A percentile compares a stretch with the other conserved stretches of the same genome.
These are phyloP conservation scores for Cotesia congregata DNA, from an alignment of 2,888 invertebrate species.

Conservation along the genomic window DNA sequence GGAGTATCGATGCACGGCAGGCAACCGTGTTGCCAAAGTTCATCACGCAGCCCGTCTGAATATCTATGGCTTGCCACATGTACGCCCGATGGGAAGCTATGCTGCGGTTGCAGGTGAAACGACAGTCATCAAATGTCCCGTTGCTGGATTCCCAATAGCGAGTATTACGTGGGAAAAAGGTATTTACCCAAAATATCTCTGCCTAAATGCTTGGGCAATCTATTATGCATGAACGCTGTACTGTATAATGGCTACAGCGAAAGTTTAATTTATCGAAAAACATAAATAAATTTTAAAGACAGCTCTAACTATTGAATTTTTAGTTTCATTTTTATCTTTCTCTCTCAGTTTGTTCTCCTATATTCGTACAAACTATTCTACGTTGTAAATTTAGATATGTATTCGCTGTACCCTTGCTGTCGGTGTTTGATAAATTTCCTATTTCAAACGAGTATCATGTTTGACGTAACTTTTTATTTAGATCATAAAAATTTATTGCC, in stretches of 20 bases:
- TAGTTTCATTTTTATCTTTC: neutral
- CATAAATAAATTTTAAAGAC: conserved; percentile 5
- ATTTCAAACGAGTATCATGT: conserved; percentile 12
- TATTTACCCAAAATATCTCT: conserved; percentile 58
- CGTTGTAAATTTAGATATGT: neutral
- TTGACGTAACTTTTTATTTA: neutral
- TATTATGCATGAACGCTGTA: no score
- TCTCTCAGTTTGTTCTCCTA: neutral
- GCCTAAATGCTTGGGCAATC: neutral
- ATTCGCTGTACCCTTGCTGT: neutral
- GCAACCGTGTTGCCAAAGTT: conserved; percentile 85
- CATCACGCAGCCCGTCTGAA: conserved; percentile 88
- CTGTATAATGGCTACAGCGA: neutral
- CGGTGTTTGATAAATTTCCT: conserved; percentile 17
- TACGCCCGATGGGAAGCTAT: conserved; percentile 89
- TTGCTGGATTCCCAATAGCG: conserved; percentile 90
- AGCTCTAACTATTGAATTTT: conserved; percentile 17
- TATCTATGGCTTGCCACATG: conserved; percentile 88
- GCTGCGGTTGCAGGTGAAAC: conserved; percentile 89
- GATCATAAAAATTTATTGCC: neutral
- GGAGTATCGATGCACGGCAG: conserved; percentile 88
- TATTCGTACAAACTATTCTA: neutral
- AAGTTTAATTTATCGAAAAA: conserved; percentile 12
- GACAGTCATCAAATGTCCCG: conserved; percentile 89
- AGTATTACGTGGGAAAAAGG: conserved; percentile 92